phyloP scores from a whole-genome alignment of 2,888 invertebrate species.

The Cephus nigrinus region DNA sequence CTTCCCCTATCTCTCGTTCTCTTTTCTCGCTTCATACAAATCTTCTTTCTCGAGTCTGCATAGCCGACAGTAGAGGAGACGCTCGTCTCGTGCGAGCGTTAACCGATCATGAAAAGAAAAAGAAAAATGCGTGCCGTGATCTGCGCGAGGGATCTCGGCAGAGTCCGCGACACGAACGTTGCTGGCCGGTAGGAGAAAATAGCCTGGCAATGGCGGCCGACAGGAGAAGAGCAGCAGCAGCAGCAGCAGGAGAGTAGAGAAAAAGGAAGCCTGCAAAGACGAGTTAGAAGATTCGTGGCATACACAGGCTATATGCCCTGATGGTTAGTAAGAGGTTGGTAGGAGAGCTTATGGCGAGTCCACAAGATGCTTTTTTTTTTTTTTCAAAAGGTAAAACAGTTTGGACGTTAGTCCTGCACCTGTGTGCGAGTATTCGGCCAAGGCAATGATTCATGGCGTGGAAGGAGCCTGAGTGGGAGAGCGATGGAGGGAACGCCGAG shows the following conservation, averaged over 20 bases:
- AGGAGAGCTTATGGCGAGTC: not conserved
- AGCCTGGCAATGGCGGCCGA: not conserved
- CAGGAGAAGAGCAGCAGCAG: not conserved
- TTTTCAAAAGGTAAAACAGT: not conserved
- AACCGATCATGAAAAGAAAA: not conserved
- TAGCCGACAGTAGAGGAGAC: not conserved
- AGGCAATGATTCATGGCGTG: not conserved
- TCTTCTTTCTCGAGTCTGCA: not conserved
- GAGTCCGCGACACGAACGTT: not conserved
- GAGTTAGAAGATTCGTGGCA: not conserved
- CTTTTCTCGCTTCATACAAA: not conserved
- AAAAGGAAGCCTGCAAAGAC: not conserved
- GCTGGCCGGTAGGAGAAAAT: not conserved
- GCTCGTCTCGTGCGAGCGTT: not conserved
- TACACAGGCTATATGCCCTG: not conserved
- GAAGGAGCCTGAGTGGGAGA: not conserved
- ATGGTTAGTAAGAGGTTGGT: not conserved
- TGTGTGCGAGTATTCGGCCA: not conserved
- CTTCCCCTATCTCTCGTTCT: not conserved
- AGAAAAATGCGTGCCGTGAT: not conserved
- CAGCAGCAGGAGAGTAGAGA: not conserved
- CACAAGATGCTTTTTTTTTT: not conserved
- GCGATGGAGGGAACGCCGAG: not conserved
- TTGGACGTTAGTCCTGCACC: not conserved
- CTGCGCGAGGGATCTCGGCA: not conserved